Conservation (phyloP, 2,797 vertebrate genomes). For the Holocentrus rufus region DNA sequence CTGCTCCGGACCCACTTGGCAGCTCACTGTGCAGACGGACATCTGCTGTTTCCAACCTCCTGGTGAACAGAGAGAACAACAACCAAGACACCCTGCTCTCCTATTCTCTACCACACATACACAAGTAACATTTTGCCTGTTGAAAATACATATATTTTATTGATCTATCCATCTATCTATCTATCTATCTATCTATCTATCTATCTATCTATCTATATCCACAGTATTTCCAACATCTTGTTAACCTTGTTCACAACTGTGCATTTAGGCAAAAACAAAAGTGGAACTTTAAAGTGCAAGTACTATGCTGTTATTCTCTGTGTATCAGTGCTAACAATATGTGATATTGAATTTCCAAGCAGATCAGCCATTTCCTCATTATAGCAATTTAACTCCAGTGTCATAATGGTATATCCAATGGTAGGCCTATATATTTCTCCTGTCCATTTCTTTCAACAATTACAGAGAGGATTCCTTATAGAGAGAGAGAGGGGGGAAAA, state of each 20-base stretch:
- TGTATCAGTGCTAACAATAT: background rate
- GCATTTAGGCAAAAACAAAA: background rate
- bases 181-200: slow-evolving; percentile 21
- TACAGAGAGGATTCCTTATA: background rate
- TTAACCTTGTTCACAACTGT: background rate
- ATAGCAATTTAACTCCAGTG: background rate
- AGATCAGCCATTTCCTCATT: slow-evolving; percentile 2
- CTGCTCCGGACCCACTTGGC: slow-evolving; percentile 83
- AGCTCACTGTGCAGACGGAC: slow-evolving; percentile 80
- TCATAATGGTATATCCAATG: background rate
- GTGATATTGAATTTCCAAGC: background rate
- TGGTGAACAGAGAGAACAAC: slow-evolving; percentile 78
- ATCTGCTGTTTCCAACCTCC: slow-evolving; percentile 86
- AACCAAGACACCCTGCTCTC: slow-evolving; percentile 61
- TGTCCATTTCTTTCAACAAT: background rate
- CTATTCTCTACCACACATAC: slow-evolving; percentile 44
- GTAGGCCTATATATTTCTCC: background rate
- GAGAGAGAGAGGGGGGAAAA: background rate
- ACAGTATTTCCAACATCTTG: slow-evolving; percentile 5
- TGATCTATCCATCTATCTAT: background rate
- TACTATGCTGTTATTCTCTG: background rate
- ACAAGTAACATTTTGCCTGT: slow-evolving; percentile 26
- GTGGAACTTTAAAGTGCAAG: background rate
- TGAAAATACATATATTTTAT: slow-evolving; percentile 13
- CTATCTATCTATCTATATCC: slow-evolving; percentile 26